Base-by-base conservation (phyloP, 2,797 vertebrate genomes). In the Stomatorhinus walkeri region DNA sequence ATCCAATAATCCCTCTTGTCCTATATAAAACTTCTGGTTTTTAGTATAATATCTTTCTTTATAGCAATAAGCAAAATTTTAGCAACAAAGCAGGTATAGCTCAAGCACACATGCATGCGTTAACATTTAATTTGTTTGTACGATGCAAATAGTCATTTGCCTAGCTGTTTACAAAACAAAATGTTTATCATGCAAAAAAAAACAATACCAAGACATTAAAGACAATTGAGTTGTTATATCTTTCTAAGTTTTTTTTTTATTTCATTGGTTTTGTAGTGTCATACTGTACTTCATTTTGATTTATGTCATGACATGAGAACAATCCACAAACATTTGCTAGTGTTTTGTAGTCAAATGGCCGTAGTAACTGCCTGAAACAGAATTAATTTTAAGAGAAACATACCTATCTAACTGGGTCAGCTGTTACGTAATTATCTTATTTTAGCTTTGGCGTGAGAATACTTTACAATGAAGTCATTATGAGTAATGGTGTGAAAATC, bases 91-190 rank as follows among this genome's bases (percentile, higher is more conserved):
- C 96, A 96, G 97, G 96, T 98, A 98, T 96, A 96, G 95, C 95
- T 97, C 97, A 96, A 96, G 96, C 97, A 97, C 97, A 97, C 95
- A 95, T 95, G 93, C 93, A 95, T 94, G 95, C 96, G 97, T 97
- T 97, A 97, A 96, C 96, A 97, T 97, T 96, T 97, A 97, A 97
- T 97, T 97, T 96, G 96, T 95, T 95, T 94, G 94, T 95, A 95
- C 95, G 96, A 96, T 95, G 95, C 95, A 96, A 95, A 97, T 97
- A 96, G 96, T 96, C 96, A 96, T 96, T 97, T 96, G 95, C 97
- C 96, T 96, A 96, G 24, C 24, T 59, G 5, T n/a, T 59, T 59
- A 59, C n/a, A 59, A 59, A 59, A 59, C 54, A 19, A 54, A 54
- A 54, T 59, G 54, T 59, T 64, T 64, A 12, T 64, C 22, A 10